Evolutionary conservation across 1,140 invertebrate genomes (phyloP), one percentile per base, ranked within the genome.

Genomic region (Rhynchophorus ferrugineus): DNA sequence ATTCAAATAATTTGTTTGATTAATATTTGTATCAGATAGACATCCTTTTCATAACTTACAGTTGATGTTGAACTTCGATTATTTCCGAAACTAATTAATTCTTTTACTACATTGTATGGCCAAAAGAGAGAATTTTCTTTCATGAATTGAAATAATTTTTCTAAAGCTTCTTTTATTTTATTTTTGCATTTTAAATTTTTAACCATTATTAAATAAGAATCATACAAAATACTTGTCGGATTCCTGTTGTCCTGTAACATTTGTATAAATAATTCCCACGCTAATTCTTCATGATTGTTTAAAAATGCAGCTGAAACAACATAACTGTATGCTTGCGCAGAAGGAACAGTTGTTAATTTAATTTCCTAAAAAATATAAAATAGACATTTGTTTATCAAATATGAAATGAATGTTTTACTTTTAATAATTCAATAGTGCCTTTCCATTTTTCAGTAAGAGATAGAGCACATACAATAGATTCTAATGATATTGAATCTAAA

Each of bases 381-480:
- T 34, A 16, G 3, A n/a, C 21, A 8, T 3, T 22, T 39, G 19
- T 3, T 2, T 39, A 39, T 39, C 5, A 39, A 36, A 36, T 13
- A 38, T 38, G 7, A 7, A 38, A 6, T 3, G 6, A 6, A 38
- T 38, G 7, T 13, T 17, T 33, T 29, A 53, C 50, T 35, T 38
- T 8, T 34, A 54, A 43, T 20, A 87, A 57, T 56, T 78, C 69
- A 1, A 79, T 35, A 46, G 75, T 72, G 49, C 81, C 73, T 57
- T 74, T 71, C 82, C 83, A 86, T 45, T 76, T 61, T 47, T 66
- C 62, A 9, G 85, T 83, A 24, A 76, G 60, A 56, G 78, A 79
- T 2, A 89, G 61, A 1, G 74, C 81, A 44, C 64, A 59, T 36
- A 87, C 72, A 11, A 82, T 65, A 63, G 69, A 69, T 60, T 81